Evolutionary conservation across 1,140 invertebrate genomes (phyloP).

Genomic region (Lepidotrigona ventralis): DNA sequence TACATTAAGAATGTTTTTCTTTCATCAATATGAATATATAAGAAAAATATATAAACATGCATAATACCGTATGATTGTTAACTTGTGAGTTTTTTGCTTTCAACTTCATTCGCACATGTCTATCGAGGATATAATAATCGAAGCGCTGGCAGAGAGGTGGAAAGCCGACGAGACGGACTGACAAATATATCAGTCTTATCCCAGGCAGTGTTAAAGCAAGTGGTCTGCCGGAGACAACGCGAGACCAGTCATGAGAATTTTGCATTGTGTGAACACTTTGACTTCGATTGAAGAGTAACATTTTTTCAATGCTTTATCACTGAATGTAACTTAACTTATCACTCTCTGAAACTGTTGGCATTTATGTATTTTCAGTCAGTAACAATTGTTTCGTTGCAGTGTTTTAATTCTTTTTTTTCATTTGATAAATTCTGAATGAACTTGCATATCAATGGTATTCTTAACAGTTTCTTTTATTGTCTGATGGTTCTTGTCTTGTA

Average conservation of each 20-base stretch:
- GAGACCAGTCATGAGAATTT: conserved; percentile 21
- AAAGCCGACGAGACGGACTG: conserved; percentile 42
- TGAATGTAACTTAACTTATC: background rate
- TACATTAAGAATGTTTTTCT: background rate
- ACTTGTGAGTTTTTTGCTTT: background rate
- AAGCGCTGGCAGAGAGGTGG: conserved; percentile 22
- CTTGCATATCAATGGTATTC: background rate
- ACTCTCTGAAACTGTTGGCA: background rate
- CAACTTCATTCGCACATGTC: conserved; percentile 4
- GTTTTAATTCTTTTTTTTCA: too few relatives aligned
- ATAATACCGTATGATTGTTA: background rate
- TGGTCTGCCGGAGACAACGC: conserved; percentile 17
- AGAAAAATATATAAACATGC: too few relatives aligned
- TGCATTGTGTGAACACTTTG: background rate
- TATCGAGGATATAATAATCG: conserved; percentile 45
- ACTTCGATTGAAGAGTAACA: background rate
- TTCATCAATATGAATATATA: too few relatives aligned
- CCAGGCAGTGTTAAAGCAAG: conserved; percentile 52
- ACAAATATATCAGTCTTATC: conserved; percentile 63
- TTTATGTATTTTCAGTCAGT: too few relatives aligned
- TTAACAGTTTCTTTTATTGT: background rate
- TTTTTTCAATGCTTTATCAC: background rate
- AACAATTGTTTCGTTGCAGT: background rate
- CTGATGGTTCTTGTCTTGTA: background rate
- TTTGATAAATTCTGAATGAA: background rate